Evolutionary conservation across 1,140 invertebrate species (phyloP).

Genomic region (Zaprionus gabonicus): DNA sequence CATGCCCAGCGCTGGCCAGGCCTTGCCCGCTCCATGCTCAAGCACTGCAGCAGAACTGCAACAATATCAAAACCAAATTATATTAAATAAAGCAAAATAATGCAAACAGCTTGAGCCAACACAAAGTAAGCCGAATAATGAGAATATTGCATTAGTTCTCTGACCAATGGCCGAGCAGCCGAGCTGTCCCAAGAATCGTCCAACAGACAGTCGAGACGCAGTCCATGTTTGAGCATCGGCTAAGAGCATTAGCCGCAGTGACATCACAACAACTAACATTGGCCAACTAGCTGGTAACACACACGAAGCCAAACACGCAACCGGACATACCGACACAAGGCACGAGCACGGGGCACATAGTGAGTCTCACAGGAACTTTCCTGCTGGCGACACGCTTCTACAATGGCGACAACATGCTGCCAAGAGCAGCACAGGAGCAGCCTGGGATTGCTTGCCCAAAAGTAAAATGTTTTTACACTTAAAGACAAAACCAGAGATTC

Average conservation of each 20-base stretch:
- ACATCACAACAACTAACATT: constrained; percentile 48
- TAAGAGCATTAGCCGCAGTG: constrained; percentile 78
- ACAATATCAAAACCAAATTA: constrained; percentile 76
- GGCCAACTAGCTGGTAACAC: constrained; percentile 50
- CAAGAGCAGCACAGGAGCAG: constrained; percentile 17
- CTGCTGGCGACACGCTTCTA: constrained; percentile 73
- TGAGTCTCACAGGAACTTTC: constrained; percentile 57
- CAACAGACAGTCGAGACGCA: not conserved
- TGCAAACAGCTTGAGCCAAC: constrained; percentile 52
- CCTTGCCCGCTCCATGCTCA: not conserved
- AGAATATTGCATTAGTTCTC: constrained; percentile 78
- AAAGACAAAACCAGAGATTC: constrained; percentile 82
- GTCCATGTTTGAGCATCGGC: constrained; percentile 56
- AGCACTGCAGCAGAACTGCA: constrained; percentile 23
- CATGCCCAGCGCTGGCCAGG: constrained; percentile 14
- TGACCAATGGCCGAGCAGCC: constrained; percentile 25
- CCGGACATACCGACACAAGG: constrained; percentile 18
- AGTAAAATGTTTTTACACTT: constrained; percentile 83
- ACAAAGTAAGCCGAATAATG: constrained; percentile 75
- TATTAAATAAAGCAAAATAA: constrained; percentile 66
- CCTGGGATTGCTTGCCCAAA: constrained; percentile 65
- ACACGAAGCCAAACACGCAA: constrained; percentile 50
- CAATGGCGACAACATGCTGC: constrained; percentile 77
- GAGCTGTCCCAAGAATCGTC: not conserved
- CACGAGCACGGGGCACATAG: constrained; percentile 16